Conservation (phyloP, 1,140 invertebrate genomes). For the Dreissena rostriformis region DNA sequence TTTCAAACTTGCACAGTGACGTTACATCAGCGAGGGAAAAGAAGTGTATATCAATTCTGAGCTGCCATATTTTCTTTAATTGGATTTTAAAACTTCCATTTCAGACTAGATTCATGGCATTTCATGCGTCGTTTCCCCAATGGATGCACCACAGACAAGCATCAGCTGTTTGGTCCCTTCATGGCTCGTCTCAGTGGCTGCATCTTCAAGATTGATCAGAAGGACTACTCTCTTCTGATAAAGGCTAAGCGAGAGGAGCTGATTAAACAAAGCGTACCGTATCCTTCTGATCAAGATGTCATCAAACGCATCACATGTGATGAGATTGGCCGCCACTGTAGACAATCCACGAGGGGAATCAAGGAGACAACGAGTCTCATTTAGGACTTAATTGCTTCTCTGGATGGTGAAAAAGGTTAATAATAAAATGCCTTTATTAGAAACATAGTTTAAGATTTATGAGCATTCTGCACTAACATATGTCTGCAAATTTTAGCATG, state of each 20-base stretch:
- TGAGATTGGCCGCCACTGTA: constrained; percentile 65
- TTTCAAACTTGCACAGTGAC: not conserved
- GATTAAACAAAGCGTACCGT: not conserved
- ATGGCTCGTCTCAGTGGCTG: constrained; percentile 56
- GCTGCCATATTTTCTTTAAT: constrained; percentile 12
- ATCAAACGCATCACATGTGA: constrained; percentile 21
- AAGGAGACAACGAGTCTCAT: constrained; percentile 23
- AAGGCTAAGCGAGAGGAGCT: constrained; percentile 60
- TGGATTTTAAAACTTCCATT: constrained; percentile 17
- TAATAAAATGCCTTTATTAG: not conserved
- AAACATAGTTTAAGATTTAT: no score
- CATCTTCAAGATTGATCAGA: constrained; percentile 63
- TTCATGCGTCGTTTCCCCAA: constrained; percentile 66
- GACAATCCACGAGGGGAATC: constrained; percentile 45
- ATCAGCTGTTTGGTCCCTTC: constrained; percentile 64
- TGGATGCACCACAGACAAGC: constrained; percentile 60
- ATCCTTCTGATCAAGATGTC: constrained; percentile 50
- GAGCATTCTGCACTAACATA: no score
- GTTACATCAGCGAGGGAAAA: not conserved
- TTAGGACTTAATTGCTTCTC: constrained; percentile 32
- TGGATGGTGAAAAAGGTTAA: constrained; percentile 41
- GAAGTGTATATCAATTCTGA: not conserved
- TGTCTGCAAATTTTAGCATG: no score
- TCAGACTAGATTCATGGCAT: constrained; percentile 68
- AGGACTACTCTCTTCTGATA: constrained; percentile 54